Base-by-base conservation (phyloP, 2,888 invertebrate genomes). In the Bibio marci region DNA sequence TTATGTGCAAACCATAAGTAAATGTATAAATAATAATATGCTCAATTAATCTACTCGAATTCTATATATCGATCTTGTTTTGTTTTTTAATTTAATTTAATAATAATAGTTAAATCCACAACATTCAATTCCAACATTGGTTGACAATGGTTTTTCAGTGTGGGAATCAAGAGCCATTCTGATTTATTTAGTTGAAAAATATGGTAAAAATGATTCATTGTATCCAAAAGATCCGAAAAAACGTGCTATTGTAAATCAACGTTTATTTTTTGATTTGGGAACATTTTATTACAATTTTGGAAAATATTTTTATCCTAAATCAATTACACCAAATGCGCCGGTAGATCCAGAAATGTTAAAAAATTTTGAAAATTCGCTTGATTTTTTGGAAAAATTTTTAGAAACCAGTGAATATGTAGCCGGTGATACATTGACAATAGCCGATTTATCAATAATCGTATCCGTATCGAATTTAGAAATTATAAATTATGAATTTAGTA, bases 111-210 rank as follows among this genome's bases (percentile, higher is more conserved):
- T 85, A 32, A 86, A 85, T 57, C 83, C 85, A 1, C 83, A 86
- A 61, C 87, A 87, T 58, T 76, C 76, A 30, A 71, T 90, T 43
- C 90, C 90, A 8, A 85, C 85, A 0, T 58, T 90, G 40, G 76
- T 80, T 44, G 90, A 90, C 62, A 76, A 81, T 51, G 87, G 82
- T 1, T 77, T 86, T 53, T 60, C 71, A 8, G 58, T 91, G 42
- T 81, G 79, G 72, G 90, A 91, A 64, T 87, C 87, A 35, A 79
- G 86, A 32, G 80, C 85, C 45, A 87, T 88, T 55, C 70, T 77
- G 58, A 66, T 71, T 2, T 90, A 90, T 60, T 66, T 90, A 53
- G 79, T 70, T 26, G 77, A 76, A 60, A 77, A 80, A 52, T 87
- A 87, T 56, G 82, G 75, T 40, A 81, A 81, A 57, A 73, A 79